Conservation (phyloP, 1,140 invertebrate species). For the Drosophila pruinosa region DNA sequence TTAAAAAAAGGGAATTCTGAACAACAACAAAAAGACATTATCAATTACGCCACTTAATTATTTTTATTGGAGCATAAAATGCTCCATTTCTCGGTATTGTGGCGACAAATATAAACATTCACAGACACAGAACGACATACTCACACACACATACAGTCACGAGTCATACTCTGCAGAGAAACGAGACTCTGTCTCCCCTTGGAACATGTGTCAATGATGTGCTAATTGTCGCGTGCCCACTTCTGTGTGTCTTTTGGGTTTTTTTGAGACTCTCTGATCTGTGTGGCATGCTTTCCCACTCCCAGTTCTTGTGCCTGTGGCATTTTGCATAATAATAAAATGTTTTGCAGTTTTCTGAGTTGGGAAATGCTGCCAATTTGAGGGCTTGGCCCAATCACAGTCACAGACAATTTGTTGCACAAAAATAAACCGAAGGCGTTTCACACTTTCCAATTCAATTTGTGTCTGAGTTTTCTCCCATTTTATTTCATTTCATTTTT, state of each 20-base stretch:
- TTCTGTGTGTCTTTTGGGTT: conserved; percentile 36
- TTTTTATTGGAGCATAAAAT: conserved; percentile 81
- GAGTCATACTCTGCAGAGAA: background rate
- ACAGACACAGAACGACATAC: conserved; percentile 4
- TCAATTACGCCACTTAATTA: conserved; percentile 80
- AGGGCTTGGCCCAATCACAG: conserved; percentile 50
- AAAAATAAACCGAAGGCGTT: conserved; percentile 24
- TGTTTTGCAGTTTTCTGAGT: conserved; percentile 42
- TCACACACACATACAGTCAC: background rate
- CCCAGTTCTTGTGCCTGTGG: conserved; percentile 6
- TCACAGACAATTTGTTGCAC: conserved; percentile 10
- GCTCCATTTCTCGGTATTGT: conserved; percentile 67
- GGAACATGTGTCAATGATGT: conserved; percentile 73
- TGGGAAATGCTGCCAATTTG: conserved; percentile 38
- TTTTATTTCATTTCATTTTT: background rate
- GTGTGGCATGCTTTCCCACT: conserved; percentile 10
- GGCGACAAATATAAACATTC: conserved; percentile 21
- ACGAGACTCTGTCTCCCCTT: background rate
- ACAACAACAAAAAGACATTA: conserved; percentile 64
- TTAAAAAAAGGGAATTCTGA: conserved; percentile 36
- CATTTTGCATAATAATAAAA: conserved; percentile 56
- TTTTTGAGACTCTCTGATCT: conserved; percentile 16
- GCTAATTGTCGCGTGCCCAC: conserved; percentile 77
- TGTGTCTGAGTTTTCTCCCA: background rate
- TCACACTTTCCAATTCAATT: conserved; percentile 48